Evolutionary conservation across 2,888 invertebrate species (phyloP).

Genomic region (Liposcelis brunnea): DNA sequence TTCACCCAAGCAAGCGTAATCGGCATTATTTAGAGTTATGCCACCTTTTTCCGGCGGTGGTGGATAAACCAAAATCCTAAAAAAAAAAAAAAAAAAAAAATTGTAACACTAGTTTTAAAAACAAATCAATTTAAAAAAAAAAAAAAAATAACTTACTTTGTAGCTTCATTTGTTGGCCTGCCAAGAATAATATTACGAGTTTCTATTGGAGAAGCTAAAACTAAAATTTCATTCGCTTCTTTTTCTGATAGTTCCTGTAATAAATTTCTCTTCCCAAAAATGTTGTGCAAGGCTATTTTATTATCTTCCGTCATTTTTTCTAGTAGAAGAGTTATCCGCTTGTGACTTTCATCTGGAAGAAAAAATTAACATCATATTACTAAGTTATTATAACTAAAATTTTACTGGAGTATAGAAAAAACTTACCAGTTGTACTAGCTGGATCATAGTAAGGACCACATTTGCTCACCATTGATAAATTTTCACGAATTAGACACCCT

Average conservation of each 20-base stretch:
- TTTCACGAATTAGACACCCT: neutral
- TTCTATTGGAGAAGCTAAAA: slow-evolving; percentile 52
- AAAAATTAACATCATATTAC: too few species aligned
- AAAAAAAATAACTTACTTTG: slow-evolving; percentile 6
- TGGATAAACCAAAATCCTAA: slow-evolving; percentile 59
- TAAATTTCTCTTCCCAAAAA: slow-evolving; percentile 23
- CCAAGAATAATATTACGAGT: slow-evolving; percentile 8
- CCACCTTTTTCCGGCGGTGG: slow-evolving; percentile 71
- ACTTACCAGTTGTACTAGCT: slow-evolving; percentile 18
- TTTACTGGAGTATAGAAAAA: too few species aligned
- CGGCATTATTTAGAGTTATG: slow-evolving; percentile 83
- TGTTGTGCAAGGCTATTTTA: slow-evolving; percentile 41
- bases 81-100: slow-evolving; percentile 23
- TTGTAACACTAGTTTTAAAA: slow-evolving; percentile 10
- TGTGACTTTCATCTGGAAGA: slow-evolving; percentile 51
- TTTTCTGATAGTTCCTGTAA: slow-evolving; percentile 52
- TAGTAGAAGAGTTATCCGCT: slow-evolving; percentile 58
- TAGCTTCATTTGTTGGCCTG: too few species aligned
- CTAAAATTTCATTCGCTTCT: slow-evolving; percentile 67
- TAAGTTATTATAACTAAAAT: too few species aligned
- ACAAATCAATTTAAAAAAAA: slow-evolving; percentile 2
- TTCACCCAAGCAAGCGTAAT: slow-evolving; percentile 75
- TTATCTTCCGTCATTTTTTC: slow-evolving; percentile 49
- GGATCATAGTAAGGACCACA: neutral
- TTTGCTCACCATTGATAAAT: neutral